Base-by-base conservation (phyloP, 2,888 invertebrate species). In the Oxystoma pomonae region DNA sequence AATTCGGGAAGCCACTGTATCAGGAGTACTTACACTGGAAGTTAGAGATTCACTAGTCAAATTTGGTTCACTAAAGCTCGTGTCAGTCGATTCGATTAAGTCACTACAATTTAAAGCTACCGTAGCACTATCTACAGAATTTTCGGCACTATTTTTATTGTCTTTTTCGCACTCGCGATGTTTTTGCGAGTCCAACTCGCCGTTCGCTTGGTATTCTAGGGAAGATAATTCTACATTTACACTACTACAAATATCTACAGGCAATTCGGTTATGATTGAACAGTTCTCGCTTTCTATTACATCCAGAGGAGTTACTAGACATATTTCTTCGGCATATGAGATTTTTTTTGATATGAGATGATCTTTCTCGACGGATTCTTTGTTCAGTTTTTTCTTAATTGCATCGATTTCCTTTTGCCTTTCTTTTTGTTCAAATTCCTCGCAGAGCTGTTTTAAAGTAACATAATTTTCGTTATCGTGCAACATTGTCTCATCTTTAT, bases 1-100 rank as follows among this genome's bases (percentile, higher is more conserved):
- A 80, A 85, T 86, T 81, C 78, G 80, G 69, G 88, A 83, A 78
- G 88, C 86, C 77, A 88, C 84, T 74, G 88, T 89, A 80, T 89
- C 89, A 67, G 89, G 87, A 64, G 89, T 89, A 72, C 89, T 89
- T 63, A 86, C 84, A 77, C 86, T 86, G 63, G 87, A 87, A 67
- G 87, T 87, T 74, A 86, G 82, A 16, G 87, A 87, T 80, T 87
- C 86, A 77, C 85, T 86, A 81, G 86, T 84, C 78, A 85, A 86
- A 57, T 85, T 75, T 67, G 69, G 67, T 67, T 77, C 76, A 74
- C 76, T 77, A 69, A 70, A 72, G 59, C 71, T 73, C 62, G 74
- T 75, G 71, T 76, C 76, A 73, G 74, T 74, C 67, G 75, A 75
- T 68, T 74, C 75, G 52, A 72, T 72, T 67, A 76, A 69, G 64